Evolutionary conservation across 2,888 invertebrate species (phyloP).

Genomic region (Maniola hyperantus): DNA sequence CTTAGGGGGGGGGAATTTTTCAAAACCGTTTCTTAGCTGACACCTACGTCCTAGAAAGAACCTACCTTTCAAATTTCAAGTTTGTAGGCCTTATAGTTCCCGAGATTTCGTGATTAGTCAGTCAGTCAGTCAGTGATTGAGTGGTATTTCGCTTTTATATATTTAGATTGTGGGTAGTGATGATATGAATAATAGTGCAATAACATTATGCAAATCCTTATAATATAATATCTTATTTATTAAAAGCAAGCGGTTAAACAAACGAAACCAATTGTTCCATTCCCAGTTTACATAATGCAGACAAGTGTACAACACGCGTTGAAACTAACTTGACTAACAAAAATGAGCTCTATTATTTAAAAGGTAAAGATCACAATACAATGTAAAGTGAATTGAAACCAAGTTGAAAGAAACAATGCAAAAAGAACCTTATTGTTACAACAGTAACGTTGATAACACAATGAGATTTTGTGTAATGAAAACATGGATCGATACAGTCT

Average conservation of each 20-base stretch:
- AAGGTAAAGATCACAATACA: not conserved
- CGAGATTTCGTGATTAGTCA: no score
- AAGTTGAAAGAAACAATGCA: not conserved
- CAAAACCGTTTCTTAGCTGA: no score
- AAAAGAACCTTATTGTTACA: slow-evolving; percentile 15
- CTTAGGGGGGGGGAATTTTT: no score
- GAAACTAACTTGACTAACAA: not conserved
- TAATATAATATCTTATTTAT: slow-evolving; percentile 1
- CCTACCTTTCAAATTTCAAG: no score
- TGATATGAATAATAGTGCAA: not conserved
- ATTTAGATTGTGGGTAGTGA: no score
- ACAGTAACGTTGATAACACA: not conserved
- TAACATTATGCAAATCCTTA: not conserved
- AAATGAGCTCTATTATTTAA: not conserved
- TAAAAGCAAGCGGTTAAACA: not conserved
- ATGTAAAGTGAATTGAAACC: not conserved
- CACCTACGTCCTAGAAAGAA: no score
- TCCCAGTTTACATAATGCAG: slow-evolving; percentile 18
- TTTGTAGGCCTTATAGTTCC: no score
- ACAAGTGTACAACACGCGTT: not conserved
- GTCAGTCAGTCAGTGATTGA: no score
- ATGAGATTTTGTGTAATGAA: slow-evolving; percentile 7
- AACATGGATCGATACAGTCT: slow-evolving; percentile 28
- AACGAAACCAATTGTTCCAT: slow-evolving; percentile 16
- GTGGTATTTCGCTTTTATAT: no score